phyloP scores from a whole-genome alignment of 2,888 invertebrate species.

The Rugalucina vietnamica region DNA sequence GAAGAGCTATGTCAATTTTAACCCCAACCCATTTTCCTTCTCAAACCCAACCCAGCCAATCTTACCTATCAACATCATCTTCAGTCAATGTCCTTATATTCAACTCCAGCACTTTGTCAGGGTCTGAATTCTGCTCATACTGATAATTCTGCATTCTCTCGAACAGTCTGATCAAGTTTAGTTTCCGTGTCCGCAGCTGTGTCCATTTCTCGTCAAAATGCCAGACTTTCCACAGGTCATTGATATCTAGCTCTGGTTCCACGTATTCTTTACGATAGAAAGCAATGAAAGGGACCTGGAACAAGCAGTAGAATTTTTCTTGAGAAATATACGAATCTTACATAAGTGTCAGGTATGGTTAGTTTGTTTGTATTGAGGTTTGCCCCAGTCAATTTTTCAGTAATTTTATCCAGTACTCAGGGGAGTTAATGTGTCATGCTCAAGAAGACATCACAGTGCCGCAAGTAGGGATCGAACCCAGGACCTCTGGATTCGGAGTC shows the following conservation, averaged over 20 bases:
- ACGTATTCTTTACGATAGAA: constrained; percentile 99
- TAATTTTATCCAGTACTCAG: no score
- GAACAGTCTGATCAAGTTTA: constrained; percentile 91
- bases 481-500: no score
- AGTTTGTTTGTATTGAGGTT: not conserved
- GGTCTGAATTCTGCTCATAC: constrained; percentile 90
- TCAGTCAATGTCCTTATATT: constrained; percentile 92
- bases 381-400: no score
- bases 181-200: constrained; percentile 93
- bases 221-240: constrained; percentile 99
- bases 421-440: not conserved
- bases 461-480: no score
- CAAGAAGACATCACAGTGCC: not conserved
- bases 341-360: no score
- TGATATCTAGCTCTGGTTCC: constrained; percentile 95
- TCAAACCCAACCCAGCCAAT: not conserved
- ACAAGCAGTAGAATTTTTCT: no score
- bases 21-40: no score
- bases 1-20: no score
- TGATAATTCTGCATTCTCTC: constrained; percentile 97
- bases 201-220: constrained; percentile 94
- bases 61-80: constrained; percentile 87
- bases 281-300: constrained; percentile 96
- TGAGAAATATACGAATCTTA: no score
- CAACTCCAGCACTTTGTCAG: constrained; percentile 93